phyloP scores from a whole-genome alignment of 2,113 vertebrate species.

The Lipophrys pholis region DNA sequence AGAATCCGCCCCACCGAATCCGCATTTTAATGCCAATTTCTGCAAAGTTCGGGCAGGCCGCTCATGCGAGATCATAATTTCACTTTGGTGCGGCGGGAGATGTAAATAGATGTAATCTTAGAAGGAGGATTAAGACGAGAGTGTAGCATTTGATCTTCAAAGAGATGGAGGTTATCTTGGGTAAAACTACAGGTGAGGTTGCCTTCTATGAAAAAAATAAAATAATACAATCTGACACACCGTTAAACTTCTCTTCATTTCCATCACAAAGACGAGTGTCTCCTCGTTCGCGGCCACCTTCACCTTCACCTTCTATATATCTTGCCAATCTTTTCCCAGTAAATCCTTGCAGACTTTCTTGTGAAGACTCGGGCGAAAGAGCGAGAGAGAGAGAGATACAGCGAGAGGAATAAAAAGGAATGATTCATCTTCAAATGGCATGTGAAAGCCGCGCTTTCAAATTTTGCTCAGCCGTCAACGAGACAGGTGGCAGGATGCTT shows the following conservation, averaged over 20 bases:
- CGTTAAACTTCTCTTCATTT: slow-evolving; percentile 72
- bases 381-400: not conserved
- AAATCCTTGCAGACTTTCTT: slow-evolving; percentile 79
- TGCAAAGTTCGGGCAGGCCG: slow-evolving; percentile 46
- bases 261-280: slow-evolving; percentile 76
- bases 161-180: slow-evolving; percentile 56
- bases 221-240: slow-evolving; percentile 51
- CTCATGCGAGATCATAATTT: slow-evolving; percentile 55
- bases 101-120: slow-evolving; percentile 68
- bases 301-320: slow-evolving; percentile 79
- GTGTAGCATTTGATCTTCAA: slow-evolving; percentile 68
- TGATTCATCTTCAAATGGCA: slow-evolving; percentile 66
- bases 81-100: slow-evolving; percentile 58
- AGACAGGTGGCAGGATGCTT: slow-evolving; percentile 40
- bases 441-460: slow-evolving; percentile 59
- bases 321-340: slow-evolving; percentile 75
- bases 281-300: slow-evolving; percentile 81
- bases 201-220: slow-evolving; percentile 25
- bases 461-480: slow-evolving; percentile 43
- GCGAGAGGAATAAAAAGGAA: slow-evolving; percentile 34
- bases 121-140: slow-evolving; percentile 58
- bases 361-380: slow-evolving; percentile 41
- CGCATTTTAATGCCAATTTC: slow-evolving; percentile 52
- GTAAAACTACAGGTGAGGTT: slow-evolving; percentile 50
- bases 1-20: slow-evolving; percentile 54